Conservation (phyloP, 2,888 invertebrate genomes). For the Agonopterix heracliana region DNA sequence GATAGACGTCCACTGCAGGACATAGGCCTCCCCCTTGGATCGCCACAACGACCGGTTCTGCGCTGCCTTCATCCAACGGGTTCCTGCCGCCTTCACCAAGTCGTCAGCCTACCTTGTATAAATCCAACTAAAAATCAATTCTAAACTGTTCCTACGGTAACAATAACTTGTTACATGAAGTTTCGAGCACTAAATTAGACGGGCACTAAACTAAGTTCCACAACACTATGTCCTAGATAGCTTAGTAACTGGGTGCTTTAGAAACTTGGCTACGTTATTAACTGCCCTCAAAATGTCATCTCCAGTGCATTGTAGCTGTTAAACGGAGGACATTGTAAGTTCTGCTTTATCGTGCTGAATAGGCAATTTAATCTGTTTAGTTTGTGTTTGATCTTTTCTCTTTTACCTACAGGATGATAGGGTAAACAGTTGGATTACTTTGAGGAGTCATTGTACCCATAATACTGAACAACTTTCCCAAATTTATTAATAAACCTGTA, state of each 20-base stretch:
- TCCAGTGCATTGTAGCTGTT: slow-evolving; percentile 8
- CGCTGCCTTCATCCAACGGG: background rate
- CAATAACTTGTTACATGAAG: slow-evolving; percentile 11
- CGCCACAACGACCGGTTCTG: no score
- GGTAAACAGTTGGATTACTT: background rate
- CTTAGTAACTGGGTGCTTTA: slow-evolving; percentile 8
- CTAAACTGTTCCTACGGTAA: background rate
- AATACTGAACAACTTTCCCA: background rate
- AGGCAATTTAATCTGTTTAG: background rate
- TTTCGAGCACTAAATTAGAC: slow-evolving; percentile 12
- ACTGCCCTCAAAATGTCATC: slow-evolving; percentile 14
- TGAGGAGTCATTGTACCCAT: background rate
- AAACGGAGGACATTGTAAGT: background rate
- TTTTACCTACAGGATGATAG: no score
- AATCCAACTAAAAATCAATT: slow-evolving; percentile 4
- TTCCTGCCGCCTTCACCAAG: background rate
- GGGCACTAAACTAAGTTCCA: slow-evolving; percentile 11
- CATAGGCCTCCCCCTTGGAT: no score
- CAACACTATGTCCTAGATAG: slow-evolving; percentile 8
- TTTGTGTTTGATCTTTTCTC: no score
- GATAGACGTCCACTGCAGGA: background rate
- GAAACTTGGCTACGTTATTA: slow-evolving; percentile 10
- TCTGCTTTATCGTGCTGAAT: background rate
- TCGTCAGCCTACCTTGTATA: background rate
- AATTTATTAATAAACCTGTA: no score